Conservation (phyloP, 2,113 vertebrate species). For the Hymenochirus boettgeri region DNA sequence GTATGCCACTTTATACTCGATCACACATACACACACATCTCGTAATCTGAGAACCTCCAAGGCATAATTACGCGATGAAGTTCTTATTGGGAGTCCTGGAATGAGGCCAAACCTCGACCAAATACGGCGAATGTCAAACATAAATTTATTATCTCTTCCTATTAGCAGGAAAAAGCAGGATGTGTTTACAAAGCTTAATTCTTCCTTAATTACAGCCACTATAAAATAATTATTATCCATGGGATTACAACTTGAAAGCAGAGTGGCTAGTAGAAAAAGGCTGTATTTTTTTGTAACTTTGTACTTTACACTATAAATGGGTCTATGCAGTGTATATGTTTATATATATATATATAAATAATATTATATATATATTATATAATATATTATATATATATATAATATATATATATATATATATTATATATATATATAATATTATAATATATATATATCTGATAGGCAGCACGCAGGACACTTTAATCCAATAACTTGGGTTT, state of each 20-base stretch:
- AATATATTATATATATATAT: no score
- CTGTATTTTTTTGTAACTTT: not conserved
- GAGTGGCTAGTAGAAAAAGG: constrained; percentile 76
- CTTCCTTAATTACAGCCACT: constrained; percentile 91
- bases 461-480: no score
- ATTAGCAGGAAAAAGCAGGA: constrained; percentile 91
- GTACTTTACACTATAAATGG: no score
- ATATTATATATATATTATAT: no score
- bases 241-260: constrained; percentile 77
- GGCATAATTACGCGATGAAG: constrained; percentile 84
- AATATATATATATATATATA: no score
- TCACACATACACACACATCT: constrained; percentile 73
- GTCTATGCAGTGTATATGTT: no score
- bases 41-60: constrained; percentile 74
- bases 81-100: constrained; percentile 83
- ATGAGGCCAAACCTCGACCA: constrained; percentile 85
- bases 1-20: constrained; percentile 77
- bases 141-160: constrained; percentile 89
- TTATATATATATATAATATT: no score
- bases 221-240: constrained; percentile 97
- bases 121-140: constrained; percentile 81
- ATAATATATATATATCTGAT: no score
- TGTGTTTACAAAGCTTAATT: constrained; percentile 97
- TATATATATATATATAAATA: no score
- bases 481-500: no score